Conservation (phyloP, 2,888 invertebrate genomes). For the Argyra leucocephala region DNA sequence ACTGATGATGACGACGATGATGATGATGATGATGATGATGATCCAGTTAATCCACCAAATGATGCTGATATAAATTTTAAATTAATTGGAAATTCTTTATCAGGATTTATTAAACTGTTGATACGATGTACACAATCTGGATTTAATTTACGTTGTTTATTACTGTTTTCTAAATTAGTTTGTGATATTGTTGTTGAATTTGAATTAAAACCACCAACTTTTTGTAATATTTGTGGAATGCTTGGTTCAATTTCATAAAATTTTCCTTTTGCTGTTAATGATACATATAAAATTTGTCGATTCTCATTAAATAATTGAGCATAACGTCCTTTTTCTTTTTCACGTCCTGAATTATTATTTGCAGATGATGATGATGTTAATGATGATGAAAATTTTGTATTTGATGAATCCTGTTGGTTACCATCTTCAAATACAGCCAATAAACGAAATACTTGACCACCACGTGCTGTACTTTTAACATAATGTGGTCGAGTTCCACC, state of each 20-base stretch:
- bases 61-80: conserved; percentile 41
- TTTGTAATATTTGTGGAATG: conserved; percentile 43
- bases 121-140: conserved; percentile 42
- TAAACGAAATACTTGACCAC: conserved; percentile 62
- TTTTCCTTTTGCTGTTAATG: conserved; percentile 64
- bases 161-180: conserved; percentile 27
- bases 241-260: conserved; percentile 59
- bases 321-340: conserved; percentile 50
- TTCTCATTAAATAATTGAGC: conserved; percentile 65
- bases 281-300: conserved; percentile 63
- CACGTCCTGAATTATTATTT: conserved; percentile 32
- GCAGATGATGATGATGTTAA: conserved; percentile 22
- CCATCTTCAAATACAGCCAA: conserved; percentile 69
- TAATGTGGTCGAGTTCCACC: conserved; percentile 45
- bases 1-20: neutral
- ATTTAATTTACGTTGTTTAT: conserved; percentile 31
- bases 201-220: conserved; percentile 28
- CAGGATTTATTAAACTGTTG: conserved; percentile 34
- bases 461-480: conserved; percentile 59
- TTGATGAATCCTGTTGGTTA: conserved; percentile 34
- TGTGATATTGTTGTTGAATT: conserved; percentile 4
- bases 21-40: neutral
- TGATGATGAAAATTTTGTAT: conserved; percentile 18
- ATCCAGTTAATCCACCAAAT: conserved; percentile 27
- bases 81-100: conserved; percentile 36